Base-by-base conservation (phyloP, 1,140 invertebrate species). In the Macrostomum lignano region DNA sequence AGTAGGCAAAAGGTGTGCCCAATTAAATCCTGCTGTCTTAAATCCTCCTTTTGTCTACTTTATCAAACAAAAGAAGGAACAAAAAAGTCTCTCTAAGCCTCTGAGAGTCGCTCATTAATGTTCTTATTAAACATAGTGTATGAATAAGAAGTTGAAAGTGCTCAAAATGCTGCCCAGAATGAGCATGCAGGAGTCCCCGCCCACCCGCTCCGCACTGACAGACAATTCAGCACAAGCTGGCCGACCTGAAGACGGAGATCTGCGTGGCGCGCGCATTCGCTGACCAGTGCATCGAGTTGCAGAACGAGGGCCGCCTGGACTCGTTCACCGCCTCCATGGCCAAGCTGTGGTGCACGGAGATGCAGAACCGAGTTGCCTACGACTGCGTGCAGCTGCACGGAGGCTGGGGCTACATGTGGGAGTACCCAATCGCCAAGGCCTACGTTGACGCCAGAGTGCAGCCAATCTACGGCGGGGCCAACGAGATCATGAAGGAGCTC, bases 401-500 rank as follows among this genome's bases (percentile, higher is more conserved):
- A 13, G 61, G 61, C 3, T 60, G 52, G 47, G 61, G 61, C n/a
- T 63, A 59, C 45, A 61, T 63, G 56, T 51, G 46, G 48, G 61
- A 63, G 33, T 62, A 60, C 36, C 55, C 55, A 2, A 60, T 63
- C 29, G 46, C 52, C 26, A 45, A 45, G 24, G 46, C 58, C 7
- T 63, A 51, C 40, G 48, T 55, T 10, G 58, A 61, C 39, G 44
- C 60, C 19, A 40, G 59, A 23, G 57, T 62, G 1, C 60, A 62
- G 40, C 48, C 57, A 11, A 62, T 63, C 33, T 63, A 62, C 43
- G 61, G 58, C 11, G 61, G 61, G 17, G 57, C 51, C 39, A 63
- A 61, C 40, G 61, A 63, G 46, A 62, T 63, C 29, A 62, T 63
- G 59, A 61, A 62, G 35, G 60, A 62, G 39, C 42, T 63, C 4